These are phyloP conservation scores for Hydrotaea cyrtoneurina DNA, from an alignment of 2,888 invertebrate species.

Conservation along the genomic window DNA sequence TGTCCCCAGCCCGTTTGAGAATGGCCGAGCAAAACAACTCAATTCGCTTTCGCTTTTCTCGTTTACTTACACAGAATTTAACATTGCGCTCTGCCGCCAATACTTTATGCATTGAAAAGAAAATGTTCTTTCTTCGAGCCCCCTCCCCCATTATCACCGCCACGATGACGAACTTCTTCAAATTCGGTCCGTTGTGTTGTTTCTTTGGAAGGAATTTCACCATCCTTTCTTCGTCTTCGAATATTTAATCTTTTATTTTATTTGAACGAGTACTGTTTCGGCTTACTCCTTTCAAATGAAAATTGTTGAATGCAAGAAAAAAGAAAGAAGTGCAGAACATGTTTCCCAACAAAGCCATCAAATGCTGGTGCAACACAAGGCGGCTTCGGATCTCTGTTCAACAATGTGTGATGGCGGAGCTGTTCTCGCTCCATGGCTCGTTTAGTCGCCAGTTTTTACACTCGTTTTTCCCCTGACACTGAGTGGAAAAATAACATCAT, in stretches of 20 bases:
- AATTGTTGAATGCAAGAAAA: background rate
- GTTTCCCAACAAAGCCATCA: background rate
- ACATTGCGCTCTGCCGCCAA: background rate
- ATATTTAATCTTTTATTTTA: slow-evolving; percentile 31
- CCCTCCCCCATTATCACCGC: background rate
- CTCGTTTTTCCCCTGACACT: background rate
- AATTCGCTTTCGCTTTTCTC: slow-evolving; percentile 21
- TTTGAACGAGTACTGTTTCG: slow-evolving; percentile 2
- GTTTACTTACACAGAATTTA: background rate
- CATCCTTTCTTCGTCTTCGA: slow-evolving; percentile 3
- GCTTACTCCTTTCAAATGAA: slow-evolving; percentile 13
- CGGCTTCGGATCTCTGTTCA: background rate
- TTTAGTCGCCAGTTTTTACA: slow-evolving; percentile 10
- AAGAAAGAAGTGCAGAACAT: background rate
- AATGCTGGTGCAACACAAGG: background rate
- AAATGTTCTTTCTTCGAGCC: background rate
- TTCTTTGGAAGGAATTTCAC: background rate
- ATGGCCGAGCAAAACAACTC: background rate
- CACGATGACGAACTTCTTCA: background rate
- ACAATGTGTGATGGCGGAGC: background rate
- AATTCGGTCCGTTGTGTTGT: background rate
- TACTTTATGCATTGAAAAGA: slow-evolving; percentile 19
- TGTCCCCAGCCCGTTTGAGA: slow-evolving; percentile 9
- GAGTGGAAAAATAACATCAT: slow-evolving; percentile 29
- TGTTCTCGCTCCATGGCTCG: slow-evolving; percentile 10